Conservation (phyloP, 1,140 invertebrate genomes). For the Coelopa frigida region DNA sequence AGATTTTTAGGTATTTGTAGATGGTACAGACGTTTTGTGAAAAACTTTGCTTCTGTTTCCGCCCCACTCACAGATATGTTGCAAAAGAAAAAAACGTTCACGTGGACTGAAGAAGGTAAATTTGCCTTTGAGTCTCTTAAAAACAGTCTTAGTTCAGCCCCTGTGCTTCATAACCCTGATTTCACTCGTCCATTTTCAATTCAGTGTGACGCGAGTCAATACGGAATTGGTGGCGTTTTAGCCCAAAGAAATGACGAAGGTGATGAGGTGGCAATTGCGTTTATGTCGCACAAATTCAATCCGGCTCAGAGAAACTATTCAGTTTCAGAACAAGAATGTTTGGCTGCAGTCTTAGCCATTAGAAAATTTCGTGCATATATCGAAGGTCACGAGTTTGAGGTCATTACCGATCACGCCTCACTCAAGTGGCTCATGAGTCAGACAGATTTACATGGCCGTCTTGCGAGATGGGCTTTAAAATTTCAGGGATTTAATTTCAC, state of each 20-base stretch:
- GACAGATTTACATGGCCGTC: too few relatives aligned
- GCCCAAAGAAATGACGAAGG: conserved; percentile 14
- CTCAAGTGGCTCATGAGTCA: conserved; percentile 8
- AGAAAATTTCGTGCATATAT: conserved; percentile 6
- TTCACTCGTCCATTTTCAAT: conserved; percentile 16
- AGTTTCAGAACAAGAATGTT: conserved; percentile 9
- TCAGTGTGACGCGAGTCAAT: conserved; percentile 12
- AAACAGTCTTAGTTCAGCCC: conserved; percentile 12
- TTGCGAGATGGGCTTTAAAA: too few relatives aligned
- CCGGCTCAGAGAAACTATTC: conserved; percentile 8
- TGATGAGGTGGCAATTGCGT: conserved; percentile 13
- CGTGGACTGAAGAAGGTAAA: conserved; percentile 1
- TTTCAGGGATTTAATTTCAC: too few relatives aligned
- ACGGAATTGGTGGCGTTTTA: conserved; percentile 16
- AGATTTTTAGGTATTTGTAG: conserved; percentile 45
- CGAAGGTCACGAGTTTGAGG: conserved; percentile 4
- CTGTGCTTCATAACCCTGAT: conserved; percentile 26
- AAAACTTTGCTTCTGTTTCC: conserved; percentile 27
- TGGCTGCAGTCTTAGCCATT: conserved; percentile 4
- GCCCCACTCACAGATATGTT: conserved; percentile 21
- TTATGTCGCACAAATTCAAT: conserved; percentile 8
- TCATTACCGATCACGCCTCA: conserved; percentile 5
- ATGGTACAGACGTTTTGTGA: conserved; percentile 39
- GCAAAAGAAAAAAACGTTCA: background rate
- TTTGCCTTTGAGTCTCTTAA: conserved; percentile 6